Percentiles rank a stretch among this genome's conserved stretches.
Conservation (phyloP, 2,113 vertebrate genomes). For the Entelurus aequoreus region DNA sequence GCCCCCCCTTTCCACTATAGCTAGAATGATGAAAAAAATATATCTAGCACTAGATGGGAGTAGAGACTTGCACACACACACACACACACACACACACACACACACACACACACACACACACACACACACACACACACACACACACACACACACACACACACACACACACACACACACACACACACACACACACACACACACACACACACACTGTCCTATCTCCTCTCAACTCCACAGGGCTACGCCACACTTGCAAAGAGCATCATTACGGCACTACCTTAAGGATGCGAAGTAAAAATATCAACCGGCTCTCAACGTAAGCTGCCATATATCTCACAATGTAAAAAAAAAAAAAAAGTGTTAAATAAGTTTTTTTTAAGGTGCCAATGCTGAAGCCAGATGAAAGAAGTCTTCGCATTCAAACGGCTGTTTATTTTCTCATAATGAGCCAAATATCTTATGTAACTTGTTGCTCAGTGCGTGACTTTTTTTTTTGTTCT, state of each 20-base stretch:
- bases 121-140: no score
- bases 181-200: constrained; percentile 6
- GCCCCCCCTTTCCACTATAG: no score
- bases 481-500: constrained; percentile 3
- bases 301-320: constrained; percentile 10
- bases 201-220: constrained; percentile 9
- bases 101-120: no score
- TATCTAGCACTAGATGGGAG: no score
- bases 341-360: constrained; percentile 19
- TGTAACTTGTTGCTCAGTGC: background rate
- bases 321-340: constrained; percentile 15
- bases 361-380: background rate
- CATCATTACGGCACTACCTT: constrained; percentile 47
- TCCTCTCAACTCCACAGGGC: constrained; percentile 3
- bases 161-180: constrained; percentile 13
- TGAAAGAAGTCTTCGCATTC: background rate
- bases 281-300: constrained; percentile 36
- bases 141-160: no score
- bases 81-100: no score
- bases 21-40: no score
- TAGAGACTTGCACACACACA: no score
- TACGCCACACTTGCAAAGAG: constrained; percentile 22
- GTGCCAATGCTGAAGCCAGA: no score
- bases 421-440: background rate
- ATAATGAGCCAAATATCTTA: constrained; percentile 1